A percentile compares a stretch with the other conserved stretches of the same genome.
These are phyloP conservation scores for Otolemur crassicaudatus DNA, from an alignment of 2,797 vertebrate genomes.

Conservation along the genomic window DNA sequence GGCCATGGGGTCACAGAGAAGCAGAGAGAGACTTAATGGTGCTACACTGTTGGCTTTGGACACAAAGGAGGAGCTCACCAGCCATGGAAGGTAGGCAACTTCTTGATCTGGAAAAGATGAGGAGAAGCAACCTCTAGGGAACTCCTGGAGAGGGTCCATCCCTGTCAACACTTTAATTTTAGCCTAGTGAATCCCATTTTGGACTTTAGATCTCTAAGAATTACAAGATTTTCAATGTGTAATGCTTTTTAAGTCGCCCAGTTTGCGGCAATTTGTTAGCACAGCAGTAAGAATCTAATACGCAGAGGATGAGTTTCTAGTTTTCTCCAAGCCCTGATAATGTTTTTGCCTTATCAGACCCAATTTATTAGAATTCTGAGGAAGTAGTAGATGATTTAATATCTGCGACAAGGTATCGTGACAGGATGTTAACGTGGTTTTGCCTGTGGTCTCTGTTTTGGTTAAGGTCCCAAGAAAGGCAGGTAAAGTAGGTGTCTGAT, in stretches of 20 bases:
- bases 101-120: neutral
- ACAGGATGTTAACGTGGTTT: neutral
- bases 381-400: neutral
- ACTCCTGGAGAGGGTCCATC: too few relatives aligned
- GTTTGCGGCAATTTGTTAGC: neutral
- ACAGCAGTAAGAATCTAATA: neutral
- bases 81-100: neutral
- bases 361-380: neutral
- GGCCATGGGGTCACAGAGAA: neutral
- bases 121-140: neutral
- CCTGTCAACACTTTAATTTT: neutral
- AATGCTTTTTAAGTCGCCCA: neutral
- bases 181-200: neutral
- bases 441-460: neutral
- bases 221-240: neutral
- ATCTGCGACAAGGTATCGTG: neutral
- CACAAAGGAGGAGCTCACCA: too few relatives aligned
- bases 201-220: neutral
- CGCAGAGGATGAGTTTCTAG: neutral
- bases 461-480: neutral
- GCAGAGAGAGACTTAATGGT: neutral
- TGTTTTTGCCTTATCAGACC: neutral
- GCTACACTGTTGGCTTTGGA: neutral
- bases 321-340: neutral
- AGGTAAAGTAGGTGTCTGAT: neutral